Evolutionary conservation across 2,113 vertebrate species (phyloP), one percentile per base, ranked within the genome.

Genomic region (Pungitius pungitius): DNA sequence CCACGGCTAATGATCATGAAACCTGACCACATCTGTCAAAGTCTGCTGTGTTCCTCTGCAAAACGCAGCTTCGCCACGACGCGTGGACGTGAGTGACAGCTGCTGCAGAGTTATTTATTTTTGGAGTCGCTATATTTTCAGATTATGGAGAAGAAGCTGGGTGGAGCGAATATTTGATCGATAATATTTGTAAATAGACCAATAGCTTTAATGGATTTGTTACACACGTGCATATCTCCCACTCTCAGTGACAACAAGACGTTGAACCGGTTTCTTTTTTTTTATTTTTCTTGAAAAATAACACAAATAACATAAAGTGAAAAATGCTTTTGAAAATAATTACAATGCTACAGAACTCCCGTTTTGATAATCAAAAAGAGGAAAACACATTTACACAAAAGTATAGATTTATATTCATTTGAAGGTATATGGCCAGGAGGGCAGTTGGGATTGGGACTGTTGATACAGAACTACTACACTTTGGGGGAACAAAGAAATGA

Each of bases 301-400:
- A 92, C 84, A 90, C 77, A 86, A 77, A 89, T 75, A 90, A 91
- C 87, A 79, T 84, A 89, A 91, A 88, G 85, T 89, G 83, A 91
- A 90, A 91, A 91, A 93, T 60, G 73, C 80, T 84, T 91, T 77
- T 70, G 85, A 93, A 93, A 94, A 94, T 94, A 94, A 93, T 94
- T 92, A 91, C 86, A 94, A 88, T 92, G 92, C 93, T 94, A 94
- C 93, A 91, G 81, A 81, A 85, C 86, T 84, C 89, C 90, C 76
- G 14, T 83, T 87, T 89, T 89, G 69, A 90, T 78, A 75, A 77
- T 87, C 89, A 87, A 92, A 87, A 86, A 85, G 78, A 91, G 80
- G 81, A 87, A 84, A 93, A 93, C 89, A 93, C 91, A 93, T 93
- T 90, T 94, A 93, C 90, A 95, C 90, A 91, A 91, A 92, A 91